Conservation (phyloP, 2,797 vertebrate species). For the Strix occidentalis region DNA sequence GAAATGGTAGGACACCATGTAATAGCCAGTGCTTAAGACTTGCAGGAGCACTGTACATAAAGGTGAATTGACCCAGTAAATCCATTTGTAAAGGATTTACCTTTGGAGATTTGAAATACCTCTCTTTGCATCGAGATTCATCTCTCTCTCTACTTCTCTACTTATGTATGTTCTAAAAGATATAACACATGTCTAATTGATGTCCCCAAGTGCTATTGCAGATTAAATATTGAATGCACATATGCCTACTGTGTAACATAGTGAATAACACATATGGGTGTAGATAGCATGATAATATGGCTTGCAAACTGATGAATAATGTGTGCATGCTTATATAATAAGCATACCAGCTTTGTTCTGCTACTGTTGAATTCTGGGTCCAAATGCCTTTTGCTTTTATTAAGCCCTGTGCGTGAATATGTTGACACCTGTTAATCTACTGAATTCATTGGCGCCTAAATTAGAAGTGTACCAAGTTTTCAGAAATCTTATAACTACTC, state of each 20-base stretch:
- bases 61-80: neutral
- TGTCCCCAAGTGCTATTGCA: neutral
- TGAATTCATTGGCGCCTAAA: neutral
- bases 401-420: neutral
- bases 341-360: neutral
- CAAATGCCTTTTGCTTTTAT: neutral
- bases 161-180: neutral
- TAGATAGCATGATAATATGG: neutral
- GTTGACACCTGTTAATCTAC: neutral
- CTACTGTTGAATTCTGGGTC: neutral
- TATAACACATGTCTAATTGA: neutral
- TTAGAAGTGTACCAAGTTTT: neutral
- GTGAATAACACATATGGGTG: neutral
- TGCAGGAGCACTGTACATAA: neutral
- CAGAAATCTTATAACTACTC: neutral
- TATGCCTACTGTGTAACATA: neutral
- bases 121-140: neutral
- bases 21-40: neutral
- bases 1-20: rapidly evolving
- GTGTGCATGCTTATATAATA: neutral
- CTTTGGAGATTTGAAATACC: neutral
- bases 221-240: neutral
- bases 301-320: neutral
- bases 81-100: neutral
- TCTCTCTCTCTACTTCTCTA: neutral